Percentiles rank a stretch among this genome's conserved stretches.
Evolutionary conservation across 2,888 invertebrate genomes (phyloP).

Genomic region (Macrosoma leucophasiata): DNA sequence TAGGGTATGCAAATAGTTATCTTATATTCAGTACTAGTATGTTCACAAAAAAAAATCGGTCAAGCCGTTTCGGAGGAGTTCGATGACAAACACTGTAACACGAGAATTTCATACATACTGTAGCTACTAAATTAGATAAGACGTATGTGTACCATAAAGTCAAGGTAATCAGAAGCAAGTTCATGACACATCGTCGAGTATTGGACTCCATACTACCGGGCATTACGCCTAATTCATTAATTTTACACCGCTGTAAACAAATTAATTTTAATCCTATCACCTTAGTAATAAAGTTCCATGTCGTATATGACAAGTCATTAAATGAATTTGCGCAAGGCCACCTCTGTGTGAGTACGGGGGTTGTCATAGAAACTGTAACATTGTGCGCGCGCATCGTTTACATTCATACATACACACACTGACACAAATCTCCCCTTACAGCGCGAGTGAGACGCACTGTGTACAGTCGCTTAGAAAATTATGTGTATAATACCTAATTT

Average conservation of each 20-base stretch:
- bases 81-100: too few species aligned
- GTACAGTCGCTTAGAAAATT: conserved; percentile 35
- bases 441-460: conserved; percentile 46
- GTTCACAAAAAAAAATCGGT: too few species aligned
- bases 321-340: conserved; percentile 55
- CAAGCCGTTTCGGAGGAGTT: too few species aligned
- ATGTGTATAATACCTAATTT: too few species aligned
- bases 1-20: too few species aligned
- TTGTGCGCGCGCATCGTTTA: conserved; percentile 68
- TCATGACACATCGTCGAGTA: too few species aligned
- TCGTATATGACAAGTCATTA: conserved; percentile 22
- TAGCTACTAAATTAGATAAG: too few species aligned
- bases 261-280: conserved; percentile 25
- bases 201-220: too few species aligned
- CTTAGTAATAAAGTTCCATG: conserved; percentile 20
- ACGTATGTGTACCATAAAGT: too few species aligned
- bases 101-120: too few species aligned
- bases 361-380: conserved; percentile 73
- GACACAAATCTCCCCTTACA: conserved; percentile 38
- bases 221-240: conserved; percentile 71
- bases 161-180: too few species aligned
- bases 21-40: too few species aligned
- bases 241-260: conserved; percentile 44
- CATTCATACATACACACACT: conserved; percentile 41
- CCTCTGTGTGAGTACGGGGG: conserved; percentile 66